phyloP scores from a whole-genome alignment of 2,797 vertebrate species.

The Pseudochaenichthys georgianus region DNA sequence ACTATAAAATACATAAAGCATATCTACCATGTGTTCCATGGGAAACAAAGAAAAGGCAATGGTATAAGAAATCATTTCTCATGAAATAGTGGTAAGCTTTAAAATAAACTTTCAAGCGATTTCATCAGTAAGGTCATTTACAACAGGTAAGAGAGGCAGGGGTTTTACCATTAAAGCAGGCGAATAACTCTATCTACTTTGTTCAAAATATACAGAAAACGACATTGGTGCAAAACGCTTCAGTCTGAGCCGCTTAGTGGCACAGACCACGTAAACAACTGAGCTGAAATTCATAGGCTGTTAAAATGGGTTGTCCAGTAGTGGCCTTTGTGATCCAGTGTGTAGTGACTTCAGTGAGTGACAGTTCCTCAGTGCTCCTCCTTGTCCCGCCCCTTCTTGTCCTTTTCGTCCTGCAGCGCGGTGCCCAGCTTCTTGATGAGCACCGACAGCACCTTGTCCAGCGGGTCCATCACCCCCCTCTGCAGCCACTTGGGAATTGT shows the following conservation, averaged over 20 bases:
- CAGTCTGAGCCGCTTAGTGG: conserved; percentile 76
- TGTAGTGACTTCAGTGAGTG: neutral
- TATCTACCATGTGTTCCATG: conserved; percentile 79
- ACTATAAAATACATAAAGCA: conserved; percentile 67
- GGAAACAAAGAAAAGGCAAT: conserved; percentile 84
- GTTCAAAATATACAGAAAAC: conserved; percentile 88
- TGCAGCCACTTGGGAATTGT: conserved; percentile 99
- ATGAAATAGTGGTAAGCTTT: conserved; percentile 65
- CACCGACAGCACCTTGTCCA: conserved; percentile 97
- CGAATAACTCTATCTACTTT: conserved; percentile 76
- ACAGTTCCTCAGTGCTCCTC: conserved; percentile 88
- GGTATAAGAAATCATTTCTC: conserved; percentile 83
- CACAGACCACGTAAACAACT: conserved; percentile 85
- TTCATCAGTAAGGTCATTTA: conserved; percentile 71
- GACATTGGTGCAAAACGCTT: conserved; percentile 85
- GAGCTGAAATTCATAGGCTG: conserved; percentile 78
- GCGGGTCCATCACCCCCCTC: conserved; percentile 97
- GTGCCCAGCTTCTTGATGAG: conserved; percentile 98
- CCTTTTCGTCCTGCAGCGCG: conserved; percentile 96
- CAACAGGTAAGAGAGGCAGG: conserved; percentile 64
- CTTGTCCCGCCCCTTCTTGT: conserved; percentile 94
- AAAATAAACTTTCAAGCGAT: conserved; percentile 62
- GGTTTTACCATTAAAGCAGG: conserved; percentile 67
- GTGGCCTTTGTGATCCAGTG: conserved; percentile 50
- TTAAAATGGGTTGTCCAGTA: conserved; percentile 78